Percentiles rank a stretch among this genome's conserved stretches.
Conservation (phyloP, 2,888 invertebrate genomes). For the Polyploca ridens region DNA sequence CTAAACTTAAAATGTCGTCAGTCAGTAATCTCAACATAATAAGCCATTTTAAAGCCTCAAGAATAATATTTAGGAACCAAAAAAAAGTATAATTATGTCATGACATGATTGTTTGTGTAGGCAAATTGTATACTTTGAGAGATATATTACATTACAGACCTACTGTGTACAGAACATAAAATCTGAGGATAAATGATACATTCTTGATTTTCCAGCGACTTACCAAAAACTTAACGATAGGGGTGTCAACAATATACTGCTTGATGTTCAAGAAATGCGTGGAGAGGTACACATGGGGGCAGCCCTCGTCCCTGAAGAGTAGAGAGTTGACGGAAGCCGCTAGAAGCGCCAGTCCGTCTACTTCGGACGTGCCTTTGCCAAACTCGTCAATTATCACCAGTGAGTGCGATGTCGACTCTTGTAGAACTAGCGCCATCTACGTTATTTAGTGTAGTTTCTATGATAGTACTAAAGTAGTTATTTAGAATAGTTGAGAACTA, state of each 20-base stretch:
- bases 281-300: slow-evolving; percentile 90
- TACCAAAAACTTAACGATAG: slow-evolving; percentile 83
- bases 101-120: too few species aligned
- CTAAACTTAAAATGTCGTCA: too few species aligned
- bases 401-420: slow-evolving; percentile 86
- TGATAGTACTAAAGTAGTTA: too few species aligned
- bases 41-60: too few species aligned
- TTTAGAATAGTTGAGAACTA: too few species aligned
- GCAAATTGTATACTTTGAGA: too few species aligned
- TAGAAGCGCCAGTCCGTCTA: slow-evolving; percentile 90
- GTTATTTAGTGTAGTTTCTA: neutral
- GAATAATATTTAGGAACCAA: too few species aligned
- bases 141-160: too few species aligned
- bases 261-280: slow-evolving; percentile 91
- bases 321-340: slow-evolving; percentile 87
- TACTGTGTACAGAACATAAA: too few species aligned
- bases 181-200: too few species aligned
- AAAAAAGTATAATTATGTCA: too few species aligned
- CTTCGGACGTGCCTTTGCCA: slow-evolving; percentile 92
- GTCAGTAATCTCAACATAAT: too few species aligned
- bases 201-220: slow-evolving; percentile 27
- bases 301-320: slow-evolving; percentile 78
- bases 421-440: slow-evolving; percentile 89
- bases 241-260: slow-evolving; percentile 82
- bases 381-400: slow-evolving; percentile 95